phyloP scores from a whole-genome alignment of 2,797 vertebrate genomes.

The Thamnophis elegans region DNA sequence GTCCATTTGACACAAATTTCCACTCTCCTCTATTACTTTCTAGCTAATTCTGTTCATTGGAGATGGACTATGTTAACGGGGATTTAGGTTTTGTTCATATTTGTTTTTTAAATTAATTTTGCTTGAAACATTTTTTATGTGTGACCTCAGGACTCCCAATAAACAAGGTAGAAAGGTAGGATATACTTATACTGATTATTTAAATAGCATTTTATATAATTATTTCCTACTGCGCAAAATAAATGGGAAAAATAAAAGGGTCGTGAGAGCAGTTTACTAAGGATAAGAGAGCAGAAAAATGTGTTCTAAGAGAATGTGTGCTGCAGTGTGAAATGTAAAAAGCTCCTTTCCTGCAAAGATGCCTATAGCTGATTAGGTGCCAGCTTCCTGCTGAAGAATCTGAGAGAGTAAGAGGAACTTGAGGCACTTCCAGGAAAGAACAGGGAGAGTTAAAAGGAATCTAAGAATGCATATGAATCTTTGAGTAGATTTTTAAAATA shows the following conservation, averaged over 20 bases:
- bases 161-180: neutral
- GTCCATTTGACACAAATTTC: neutral
- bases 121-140: neutral
- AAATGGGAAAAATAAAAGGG: neutral
- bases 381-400: neutral
- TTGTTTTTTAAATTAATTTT: neutral
- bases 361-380: neutral
- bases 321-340: neutral
- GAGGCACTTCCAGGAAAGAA: neutral
- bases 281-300: neutral
- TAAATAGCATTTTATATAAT: neutral
- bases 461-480: neutral
- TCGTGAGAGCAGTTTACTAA: neutral
- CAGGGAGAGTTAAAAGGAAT: neutral
- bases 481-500: neutral
- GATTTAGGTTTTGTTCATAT: neutral
- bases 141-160: neutral
- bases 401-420: neutral
- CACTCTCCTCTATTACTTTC: neutral
- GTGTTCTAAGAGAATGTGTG: neutral
- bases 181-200: neutral
- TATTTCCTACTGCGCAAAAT: neutral
- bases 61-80: neutral
- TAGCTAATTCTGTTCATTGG: neutral
- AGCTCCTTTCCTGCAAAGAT: neutral